Conservation (phyloP, 2,113 vertebrate species). For the Corapipo altera region DNA sequence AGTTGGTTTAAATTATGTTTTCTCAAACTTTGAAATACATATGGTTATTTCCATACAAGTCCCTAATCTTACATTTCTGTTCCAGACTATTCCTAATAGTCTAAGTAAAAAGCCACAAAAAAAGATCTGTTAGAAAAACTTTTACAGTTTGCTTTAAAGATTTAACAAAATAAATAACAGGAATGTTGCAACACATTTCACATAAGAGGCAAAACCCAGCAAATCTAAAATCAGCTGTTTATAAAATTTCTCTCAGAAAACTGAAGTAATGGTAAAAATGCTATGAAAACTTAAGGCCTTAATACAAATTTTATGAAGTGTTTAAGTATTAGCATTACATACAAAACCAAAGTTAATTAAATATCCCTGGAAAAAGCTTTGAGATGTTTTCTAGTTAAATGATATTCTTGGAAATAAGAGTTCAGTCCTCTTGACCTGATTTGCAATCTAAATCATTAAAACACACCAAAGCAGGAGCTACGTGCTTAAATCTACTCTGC, state of each 20-base stretch:
- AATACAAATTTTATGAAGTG: neutral
- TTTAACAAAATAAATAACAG: neutral
- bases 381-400: neutral
- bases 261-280: neutral
- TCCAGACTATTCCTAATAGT: neutral
- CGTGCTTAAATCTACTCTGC: neutral
- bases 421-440: neutral
- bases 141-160: neutral
- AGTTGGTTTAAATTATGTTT: neutral
- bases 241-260: neutral
- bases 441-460: neutral
- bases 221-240: neutral
- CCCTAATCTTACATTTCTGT: neutral
- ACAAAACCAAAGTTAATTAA: neutral
- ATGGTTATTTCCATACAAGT: neutral
- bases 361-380: neutral
- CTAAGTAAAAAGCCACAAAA: neutral
- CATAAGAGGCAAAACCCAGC: neutral
- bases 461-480: neutral
- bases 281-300: neutral
- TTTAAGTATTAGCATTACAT: neutral
- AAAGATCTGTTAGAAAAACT: neutral
- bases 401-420: neutral
- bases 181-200: neutral
- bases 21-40: neutral